Conservation (phyloP, 2,888 invertebrate species). For the Cataglyphis altisquamis region DNA sequence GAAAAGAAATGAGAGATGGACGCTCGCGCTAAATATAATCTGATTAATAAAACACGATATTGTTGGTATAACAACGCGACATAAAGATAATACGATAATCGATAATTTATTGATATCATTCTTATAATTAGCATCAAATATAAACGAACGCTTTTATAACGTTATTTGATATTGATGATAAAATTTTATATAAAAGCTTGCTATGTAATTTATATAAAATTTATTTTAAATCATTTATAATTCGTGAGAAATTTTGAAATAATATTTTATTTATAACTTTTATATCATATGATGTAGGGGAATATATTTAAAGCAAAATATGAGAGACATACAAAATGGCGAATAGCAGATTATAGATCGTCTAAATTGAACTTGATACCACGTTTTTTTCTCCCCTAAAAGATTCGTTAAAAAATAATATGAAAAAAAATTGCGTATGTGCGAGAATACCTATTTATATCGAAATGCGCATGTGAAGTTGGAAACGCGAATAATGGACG, state of each 20-base stretch:
- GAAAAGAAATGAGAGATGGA: constrained; percentile 41
- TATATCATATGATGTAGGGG: neutral
- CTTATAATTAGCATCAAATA: neutral
- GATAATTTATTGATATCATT: constrained; percentile 11
- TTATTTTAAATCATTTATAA: neutral
- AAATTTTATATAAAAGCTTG: neutral
- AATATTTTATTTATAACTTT: neutral
- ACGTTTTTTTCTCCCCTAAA: neutral
- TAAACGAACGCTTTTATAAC: neutral
- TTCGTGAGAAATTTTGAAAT: neutral
- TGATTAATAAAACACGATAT: constrained; percentile 17
- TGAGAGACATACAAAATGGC: neutral
- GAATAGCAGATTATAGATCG: neutral
- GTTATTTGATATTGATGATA: constrained; percentile 10
- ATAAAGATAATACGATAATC: constrained; percentile 17
- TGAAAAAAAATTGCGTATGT: neutral
- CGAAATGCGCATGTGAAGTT: neutral
- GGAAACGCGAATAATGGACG: neutral
- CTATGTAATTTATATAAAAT: neutral
- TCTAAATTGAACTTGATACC: neutral
- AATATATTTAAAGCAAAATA: neutral
- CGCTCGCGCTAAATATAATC: constrained; percentile 29
- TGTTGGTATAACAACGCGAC: neutral
- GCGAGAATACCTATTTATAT: neutral
- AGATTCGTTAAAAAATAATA: neutral